phyloP scores from a whole-genome alignment of 1,140 invertebrate species.

The Octopus sinensis region DNA sequence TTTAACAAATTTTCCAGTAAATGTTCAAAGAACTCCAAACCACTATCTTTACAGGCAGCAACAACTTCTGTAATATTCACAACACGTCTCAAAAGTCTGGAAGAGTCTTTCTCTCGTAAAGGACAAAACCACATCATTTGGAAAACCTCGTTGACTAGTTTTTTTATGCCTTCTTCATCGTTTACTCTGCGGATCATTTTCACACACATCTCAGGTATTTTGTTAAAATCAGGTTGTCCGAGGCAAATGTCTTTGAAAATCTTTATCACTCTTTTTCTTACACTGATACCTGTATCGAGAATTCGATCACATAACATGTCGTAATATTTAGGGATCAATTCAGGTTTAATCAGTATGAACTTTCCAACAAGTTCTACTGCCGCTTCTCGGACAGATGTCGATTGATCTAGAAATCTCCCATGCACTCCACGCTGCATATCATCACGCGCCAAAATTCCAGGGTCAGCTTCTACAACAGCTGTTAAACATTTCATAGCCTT shows the following conservation, averaged over 20 bases:
- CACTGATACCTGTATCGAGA: slow-evolving; percentile 95
- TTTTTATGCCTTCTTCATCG: slow-evolving; percentile 82
- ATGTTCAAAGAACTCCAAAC: slow-evolving; percentile 92
- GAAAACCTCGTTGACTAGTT: slow-evolving; percentile 98
- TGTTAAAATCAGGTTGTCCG: slow-evolving; percentile 90
- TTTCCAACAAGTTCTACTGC: slow-evolving; percentile 98
- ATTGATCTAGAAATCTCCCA: slow-evolving; percentile 91
- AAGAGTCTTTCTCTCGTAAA: slow-evolving; percentile 66
- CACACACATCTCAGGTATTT: slow-evolving; percentile 97
- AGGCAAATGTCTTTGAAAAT: slow-evolving; percentile 98
- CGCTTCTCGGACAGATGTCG: slow-evolving; percentile 95
- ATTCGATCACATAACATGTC: slow-evolving; percentile 93
- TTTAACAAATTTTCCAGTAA: slow-evolving; percentile 76
- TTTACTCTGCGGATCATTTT: slow-evolving; percentile 97
- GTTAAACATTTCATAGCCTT: slow-evolving; percentile 99
- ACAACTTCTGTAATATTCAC: slow-evolving; percentile 96
- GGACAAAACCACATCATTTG: slow-evolving; percentile 99
- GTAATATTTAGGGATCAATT: slow-evolving; percentile 96
- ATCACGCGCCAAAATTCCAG: slow-evolving; percentile 79
- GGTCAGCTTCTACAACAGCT: slow-evolving; percentile 96
- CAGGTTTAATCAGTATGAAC: slow-evolving; percentile 92
- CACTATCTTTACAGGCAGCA: slow-evolving; percentile 66
- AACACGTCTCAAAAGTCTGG: slow-evolving; percentile 76
- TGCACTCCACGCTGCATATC: slow-evolving; percentile 97
- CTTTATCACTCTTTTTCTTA: slow-evolving; percentile 96